Conservation (phyloP, 2,797 vertebrate genomes). For the Notamacropus eugenii region DNA sequence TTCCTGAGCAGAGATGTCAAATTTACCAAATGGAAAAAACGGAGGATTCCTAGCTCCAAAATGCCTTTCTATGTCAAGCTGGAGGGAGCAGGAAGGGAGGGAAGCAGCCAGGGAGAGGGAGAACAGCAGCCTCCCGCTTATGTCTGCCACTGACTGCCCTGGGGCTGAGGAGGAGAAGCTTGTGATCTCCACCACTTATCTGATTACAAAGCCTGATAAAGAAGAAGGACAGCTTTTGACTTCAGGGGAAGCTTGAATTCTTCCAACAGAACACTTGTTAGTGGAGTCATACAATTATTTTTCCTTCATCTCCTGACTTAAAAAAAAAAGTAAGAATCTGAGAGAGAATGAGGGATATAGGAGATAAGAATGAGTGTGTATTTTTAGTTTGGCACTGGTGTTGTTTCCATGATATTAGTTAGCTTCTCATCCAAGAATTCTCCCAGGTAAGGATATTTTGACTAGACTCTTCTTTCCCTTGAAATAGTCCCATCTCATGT, state of each 20-base stretch:
- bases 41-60: conserved; percentile 78
- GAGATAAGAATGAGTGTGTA: neutral
- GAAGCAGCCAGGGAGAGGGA: neutral
- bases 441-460: conserved; percentile 9
- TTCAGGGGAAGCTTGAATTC: conserved; percentile 71
- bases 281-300: neutral
- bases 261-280: conserved; percentile 33
- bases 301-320: conserved; percentile 32
- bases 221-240: conserved; percentile 80
- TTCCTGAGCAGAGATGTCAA: conserved; percentile 68
- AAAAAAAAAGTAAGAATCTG: neutral
- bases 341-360: conserved; percentile 13
- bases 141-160: conserved; percentile 64
- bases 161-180: conserved; percentile 76
- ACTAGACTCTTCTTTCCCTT: conserved; percentile 3
- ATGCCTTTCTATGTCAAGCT: conserved; percentile 78
- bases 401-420: neutral
- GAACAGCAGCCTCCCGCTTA: conserved; percentile 78
- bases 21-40: conserved; percentile 78
- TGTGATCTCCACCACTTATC: conserved; percentile 86
- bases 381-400: conserved; percentile 13
- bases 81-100: conserved; percentile 17
- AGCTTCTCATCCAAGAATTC: neutral
- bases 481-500: neutral
- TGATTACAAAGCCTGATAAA: conserved; percentile 85